Percentiles rank a stretch among this genome's conserved stretches.
Evolutionary conservation across 2,113 vertebrate species (phyloP).

Genomic region (Bubo bubo): DNA sequence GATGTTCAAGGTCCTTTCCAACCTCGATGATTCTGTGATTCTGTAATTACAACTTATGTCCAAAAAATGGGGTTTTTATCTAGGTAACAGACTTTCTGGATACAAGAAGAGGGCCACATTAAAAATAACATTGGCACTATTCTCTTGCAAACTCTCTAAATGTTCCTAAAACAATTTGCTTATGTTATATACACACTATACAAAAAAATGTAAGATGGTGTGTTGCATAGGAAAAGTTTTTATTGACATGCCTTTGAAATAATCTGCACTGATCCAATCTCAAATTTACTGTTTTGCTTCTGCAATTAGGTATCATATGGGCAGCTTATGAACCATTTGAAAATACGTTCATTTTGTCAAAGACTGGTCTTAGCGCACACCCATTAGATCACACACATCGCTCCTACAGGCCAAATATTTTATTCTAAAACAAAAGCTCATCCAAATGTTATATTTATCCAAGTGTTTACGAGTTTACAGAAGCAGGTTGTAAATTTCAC

Average conservation of each 20-base stretch:
- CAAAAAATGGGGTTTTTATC: neutral
- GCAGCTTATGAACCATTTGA: neutral
- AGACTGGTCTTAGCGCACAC: neutral
- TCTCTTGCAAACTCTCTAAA: neutral
- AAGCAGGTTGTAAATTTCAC: neutral
- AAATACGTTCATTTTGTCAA: neutral
- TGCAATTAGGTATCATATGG: neutral
- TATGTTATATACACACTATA: accelerated
- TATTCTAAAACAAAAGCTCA: neutral
- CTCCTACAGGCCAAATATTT: neutral
- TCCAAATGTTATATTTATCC: neutral
- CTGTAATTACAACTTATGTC: neutral
- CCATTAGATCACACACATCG: neutral
- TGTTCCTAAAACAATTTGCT: neutral
- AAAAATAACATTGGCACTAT: accelerated
- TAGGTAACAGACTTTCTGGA: neutral
- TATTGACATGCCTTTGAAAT: neutral
- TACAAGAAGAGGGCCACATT: neutral
- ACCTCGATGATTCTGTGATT: too few species aligned
- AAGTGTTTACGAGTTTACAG: neutral
- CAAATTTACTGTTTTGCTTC: neutral
- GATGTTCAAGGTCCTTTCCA: too few species aligned
- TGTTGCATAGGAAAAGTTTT: neutral
- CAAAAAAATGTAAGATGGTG: neutral
- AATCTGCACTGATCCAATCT: neutral